phyloP scores from a whole-genome alignment of 2,888 invertebrate genomes.

The Harpalus rufipes region DNA sequence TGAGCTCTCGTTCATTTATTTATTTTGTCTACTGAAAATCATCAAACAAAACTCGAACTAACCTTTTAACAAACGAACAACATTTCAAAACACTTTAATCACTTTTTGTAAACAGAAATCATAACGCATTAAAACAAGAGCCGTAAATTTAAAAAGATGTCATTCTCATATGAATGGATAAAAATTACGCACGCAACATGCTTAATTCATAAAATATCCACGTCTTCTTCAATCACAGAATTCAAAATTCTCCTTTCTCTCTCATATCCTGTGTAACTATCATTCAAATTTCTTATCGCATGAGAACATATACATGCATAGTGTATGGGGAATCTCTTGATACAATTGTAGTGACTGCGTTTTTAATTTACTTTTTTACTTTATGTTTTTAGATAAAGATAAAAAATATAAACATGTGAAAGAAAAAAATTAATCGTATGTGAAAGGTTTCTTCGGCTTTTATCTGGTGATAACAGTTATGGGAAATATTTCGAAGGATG shows the following conservation, averaged over 20 bases:
- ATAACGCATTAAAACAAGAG: conserved; percentile 12
- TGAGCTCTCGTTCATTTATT: too few relatives aligned
- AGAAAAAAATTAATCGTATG: conserved; percentile 4
- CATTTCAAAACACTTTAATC: not conserved
- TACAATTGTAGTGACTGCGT: conserved; percentile 7
- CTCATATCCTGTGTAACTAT: conserved; percentile 28
- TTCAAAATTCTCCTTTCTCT: conserved; percentile 14
- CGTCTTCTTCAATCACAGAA: conserved; percentile 24
- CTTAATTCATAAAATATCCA: conserved; percentile 37
- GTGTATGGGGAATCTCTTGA: conserved; percentile 9
- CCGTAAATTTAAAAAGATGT: conserved; percentile 12
- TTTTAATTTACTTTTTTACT: not conserved
- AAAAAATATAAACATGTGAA: not conserved
- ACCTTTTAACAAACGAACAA: not conserved
- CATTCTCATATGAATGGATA: conserved; percentile 10
- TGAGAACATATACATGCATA: conserved; percentile 6
- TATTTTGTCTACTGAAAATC: too few relatives aligned
- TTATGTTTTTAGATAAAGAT: not conserved
- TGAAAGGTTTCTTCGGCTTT: not conserved
- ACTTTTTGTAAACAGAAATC: not conserved
- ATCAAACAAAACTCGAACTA: too few relatives aligned
- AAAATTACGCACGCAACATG: conserved; percentile 33
- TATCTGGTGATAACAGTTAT: conserved; percentile 10
- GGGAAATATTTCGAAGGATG: not conserved
- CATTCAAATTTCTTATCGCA: conserved; percentile 41